Base-by-base conservation (phyloP, 2,888 invertebrate genomes). In the Catocala fraxini region DNA sequence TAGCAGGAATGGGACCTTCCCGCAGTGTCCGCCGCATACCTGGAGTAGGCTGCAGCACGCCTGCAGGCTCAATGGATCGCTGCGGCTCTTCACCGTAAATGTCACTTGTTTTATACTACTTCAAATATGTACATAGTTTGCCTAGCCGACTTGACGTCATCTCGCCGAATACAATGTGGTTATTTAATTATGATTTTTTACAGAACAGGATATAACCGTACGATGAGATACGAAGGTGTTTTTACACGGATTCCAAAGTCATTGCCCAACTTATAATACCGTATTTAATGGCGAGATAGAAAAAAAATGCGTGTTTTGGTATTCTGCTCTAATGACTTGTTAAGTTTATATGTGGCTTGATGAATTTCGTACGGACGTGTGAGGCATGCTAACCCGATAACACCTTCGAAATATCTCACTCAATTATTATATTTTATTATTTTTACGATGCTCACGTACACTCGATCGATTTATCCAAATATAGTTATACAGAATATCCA, bases 1-100 rank as follows among this genome's bases (percentile, higher is more conserved):
- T 59, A 93, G 93, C 81, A 89, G 91, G 74, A 94, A 93, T 73
- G 94, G 94, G 54, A 94, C 94, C 65, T 94, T 95, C 75, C 95
- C 94, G 45, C 94, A 94, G 79, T 93, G 91, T 65, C 90, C 94
- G n/a, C 94, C 93, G 62, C 91, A 92, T 79, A 92, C 94, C 46
- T 93, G 93, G 93, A 91, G 93, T 66, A 87, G 94, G 4, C 82
- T 93, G 73, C 94, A 93, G 82, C 89, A 90, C 51, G 90, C 92
- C 35, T 87, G 81, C 80, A 83, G 91, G 62, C 86, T 86, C 73
- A 91, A 90, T 25, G 93, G 92, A 70, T 94, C 94, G 42, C 78
- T 93, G 65, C 85, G 89, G 59, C 82, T 91, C 25, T 86, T 92
- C 70, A 88, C 92, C 72, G 93, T 94, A 94, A 93, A 89, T 89